Evolutionary conservation across 2,797 vertebrate species (phyloP), one percentile per base, ranked within the genome.

Genomic region (Clamator glandarius): DNA sequence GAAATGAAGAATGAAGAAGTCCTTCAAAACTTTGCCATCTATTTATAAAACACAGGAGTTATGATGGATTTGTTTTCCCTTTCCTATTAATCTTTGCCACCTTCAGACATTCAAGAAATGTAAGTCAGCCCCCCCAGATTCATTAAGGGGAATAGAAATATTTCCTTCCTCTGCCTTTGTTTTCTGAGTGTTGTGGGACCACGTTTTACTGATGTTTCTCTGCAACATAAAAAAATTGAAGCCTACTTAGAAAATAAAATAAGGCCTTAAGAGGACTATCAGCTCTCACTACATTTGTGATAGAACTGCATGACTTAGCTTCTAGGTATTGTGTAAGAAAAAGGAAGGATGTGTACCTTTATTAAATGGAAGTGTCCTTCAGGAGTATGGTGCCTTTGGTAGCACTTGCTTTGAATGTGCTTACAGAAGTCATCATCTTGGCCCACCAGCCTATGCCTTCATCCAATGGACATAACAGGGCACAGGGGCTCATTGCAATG

Each of bases 1-100:
- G 82, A 89, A 87, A 87, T 77, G 52, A 85, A 39, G 89, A 73
- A 92, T 67, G 70, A 61, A 89, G 67, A 93, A 77, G 79, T 91
- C 91, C 90, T 92, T 80, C 61, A 85, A 83, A 95, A 91, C n/a
- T 83, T 82, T 83, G 39, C 26, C 11, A n/a, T 85, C 57, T 67
- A 67, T 83, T 92, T 92, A 57, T 80, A 70, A 91, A 87, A 66
- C 66, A 26, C 25, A 63, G 55, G 55, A 73, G 33, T 80, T 92
- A 51, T 54, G 75, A 74, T 76, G 81, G 74, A 89, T 90, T 87
- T 72, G 6, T 14, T 62, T 58, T 52, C 13, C 24, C n/a, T 59
- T 78, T 74, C 42, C 68, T 83, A 79, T 87, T 92, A 82, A 66
- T 89, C 90, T 80, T 36, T 86, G 39, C 39, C 19, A 20, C 35